These are phyloP conservation scores for Tenthredo amoena DNA, from an alignment of 2,888 invertebrate genomes.

Conservation along the genomic window DNA sequence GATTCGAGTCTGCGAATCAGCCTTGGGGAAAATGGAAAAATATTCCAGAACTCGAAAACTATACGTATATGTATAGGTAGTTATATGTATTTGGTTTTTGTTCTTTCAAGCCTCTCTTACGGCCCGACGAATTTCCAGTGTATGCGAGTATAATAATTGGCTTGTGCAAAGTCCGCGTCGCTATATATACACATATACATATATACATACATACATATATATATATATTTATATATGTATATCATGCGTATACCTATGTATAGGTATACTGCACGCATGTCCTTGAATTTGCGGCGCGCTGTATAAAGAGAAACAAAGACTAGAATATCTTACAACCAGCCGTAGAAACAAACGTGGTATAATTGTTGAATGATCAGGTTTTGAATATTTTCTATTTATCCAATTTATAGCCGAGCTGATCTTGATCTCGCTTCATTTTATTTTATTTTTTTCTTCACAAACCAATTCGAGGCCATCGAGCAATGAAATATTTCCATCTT, in stretches of 20 bases:
- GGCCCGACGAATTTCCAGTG: not conserved
- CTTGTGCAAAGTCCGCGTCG: not conserved
- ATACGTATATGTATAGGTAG: not conserved
- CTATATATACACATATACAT: no score
- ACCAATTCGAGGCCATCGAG: not conserved
- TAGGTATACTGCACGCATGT: not conserved
- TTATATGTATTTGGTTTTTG: not conserved
- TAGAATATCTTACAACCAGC: not conserved
- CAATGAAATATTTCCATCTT: not conserved
- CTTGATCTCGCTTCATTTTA: not conserved
- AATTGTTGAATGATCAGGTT: not conserved
- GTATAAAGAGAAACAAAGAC: not conserved
- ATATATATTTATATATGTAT: no score
- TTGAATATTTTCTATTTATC: not conserved
- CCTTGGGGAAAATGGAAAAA: not conserved
- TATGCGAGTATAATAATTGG: slow-evolving; percentile 1
- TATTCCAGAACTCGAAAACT: not conserved
- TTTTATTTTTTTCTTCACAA: not conserved
- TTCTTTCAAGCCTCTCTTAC: not conserved
- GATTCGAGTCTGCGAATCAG: not conserved
- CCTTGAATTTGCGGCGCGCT: not conserved
- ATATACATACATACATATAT: no score
- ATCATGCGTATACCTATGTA: not conserved
- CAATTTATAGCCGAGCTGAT: not conserved
- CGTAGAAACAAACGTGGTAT: not conserved